phyloP scores from a whole-genome alignment of 2,113 vertebrate genomes.

The Burhinus bistriatus region DNA sequence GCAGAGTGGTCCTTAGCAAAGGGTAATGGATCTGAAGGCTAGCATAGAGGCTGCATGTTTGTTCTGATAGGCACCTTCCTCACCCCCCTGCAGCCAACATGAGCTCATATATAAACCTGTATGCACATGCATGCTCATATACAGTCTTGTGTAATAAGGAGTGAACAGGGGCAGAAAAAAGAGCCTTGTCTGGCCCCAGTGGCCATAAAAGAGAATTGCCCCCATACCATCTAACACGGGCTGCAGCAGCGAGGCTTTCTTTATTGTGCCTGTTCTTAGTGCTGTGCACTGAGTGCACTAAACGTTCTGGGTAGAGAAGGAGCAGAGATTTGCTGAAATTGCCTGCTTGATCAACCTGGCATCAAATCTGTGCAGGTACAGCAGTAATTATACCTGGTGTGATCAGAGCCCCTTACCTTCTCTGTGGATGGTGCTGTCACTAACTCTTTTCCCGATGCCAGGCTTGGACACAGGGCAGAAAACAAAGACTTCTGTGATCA shows the following conservation, averaged over 20 bases:
- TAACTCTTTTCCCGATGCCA: background rate
- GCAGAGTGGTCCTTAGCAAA: background rate
- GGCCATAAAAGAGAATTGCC: background rate
- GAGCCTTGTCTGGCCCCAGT: background rate
- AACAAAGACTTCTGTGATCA: background rate
- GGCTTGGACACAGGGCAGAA: background rate
- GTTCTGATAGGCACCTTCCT: background rate
- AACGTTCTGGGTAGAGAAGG: background rate
- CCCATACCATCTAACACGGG: rapidly evolving
- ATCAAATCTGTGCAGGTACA: background rate
- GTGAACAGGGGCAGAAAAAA: background rate
- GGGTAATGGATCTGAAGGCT: background rate
- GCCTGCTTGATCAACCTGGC: background rate
- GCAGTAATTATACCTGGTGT: background rate
- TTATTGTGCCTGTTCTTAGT: background rate
- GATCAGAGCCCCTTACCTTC: background rate
- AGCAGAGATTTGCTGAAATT: background rate
- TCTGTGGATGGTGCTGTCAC: background rate
- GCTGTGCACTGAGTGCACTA: background rate
- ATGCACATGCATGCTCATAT: background rate
- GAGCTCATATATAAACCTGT: background rate
- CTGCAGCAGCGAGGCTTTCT: background rate
- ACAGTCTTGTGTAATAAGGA: background rate
- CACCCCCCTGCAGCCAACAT: background rate
- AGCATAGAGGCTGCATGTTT: background rate